Conservation (phyloP, 2,113 vertebrate species). For the Neolamprologus falcicula region DNA sequence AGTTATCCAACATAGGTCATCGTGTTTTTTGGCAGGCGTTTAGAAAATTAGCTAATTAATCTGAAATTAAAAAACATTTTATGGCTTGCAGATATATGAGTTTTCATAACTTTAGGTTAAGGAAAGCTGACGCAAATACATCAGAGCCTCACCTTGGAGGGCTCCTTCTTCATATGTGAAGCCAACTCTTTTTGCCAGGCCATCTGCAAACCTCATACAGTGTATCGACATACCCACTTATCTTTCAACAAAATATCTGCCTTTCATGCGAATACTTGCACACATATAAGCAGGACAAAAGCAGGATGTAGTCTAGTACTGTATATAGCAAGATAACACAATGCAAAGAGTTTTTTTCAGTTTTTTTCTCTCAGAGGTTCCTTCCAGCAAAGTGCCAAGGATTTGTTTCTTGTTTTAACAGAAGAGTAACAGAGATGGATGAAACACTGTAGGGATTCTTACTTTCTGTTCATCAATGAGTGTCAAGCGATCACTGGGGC, state of each 20-base stretch:
- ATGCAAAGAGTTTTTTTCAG: background rate
- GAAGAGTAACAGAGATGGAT: slow-evolving; percentile 20
- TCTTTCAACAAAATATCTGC: background rate
- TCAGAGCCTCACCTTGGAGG: background rate
- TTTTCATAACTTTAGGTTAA: background rate
- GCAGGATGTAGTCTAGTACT: background rate
- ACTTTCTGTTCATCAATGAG: slow-evolving; percentile 28
- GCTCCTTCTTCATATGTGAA: background rate
- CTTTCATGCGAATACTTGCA: background rate
- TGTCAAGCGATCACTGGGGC: slow-evolving; percentile 52
- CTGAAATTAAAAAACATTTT: background rate
- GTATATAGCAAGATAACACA: background rate
- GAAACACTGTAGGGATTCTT: slow-evolving; percentile 27
- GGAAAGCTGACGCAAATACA: background rate
- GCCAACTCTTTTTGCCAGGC: background rate
- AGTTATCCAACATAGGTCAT: background rate
- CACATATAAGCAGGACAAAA: background rate
- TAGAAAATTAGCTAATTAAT: background rate
- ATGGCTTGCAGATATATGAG: background rate
- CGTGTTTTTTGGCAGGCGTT: background rate
- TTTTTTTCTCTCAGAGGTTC: background rate
- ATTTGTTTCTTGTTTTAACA: slow-evolving; percentile 34
- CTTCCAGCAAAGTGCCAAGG: slow-evolving; percentile 22
- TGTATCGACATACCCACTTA: background rate
- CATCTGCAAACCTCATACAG: background rate